Evolutionary conservation across 2,888 invertebrate genomes (phyloP), one percentile per base, ranked within the genome.

Genomic region (Orchestes rusci): DNA sequence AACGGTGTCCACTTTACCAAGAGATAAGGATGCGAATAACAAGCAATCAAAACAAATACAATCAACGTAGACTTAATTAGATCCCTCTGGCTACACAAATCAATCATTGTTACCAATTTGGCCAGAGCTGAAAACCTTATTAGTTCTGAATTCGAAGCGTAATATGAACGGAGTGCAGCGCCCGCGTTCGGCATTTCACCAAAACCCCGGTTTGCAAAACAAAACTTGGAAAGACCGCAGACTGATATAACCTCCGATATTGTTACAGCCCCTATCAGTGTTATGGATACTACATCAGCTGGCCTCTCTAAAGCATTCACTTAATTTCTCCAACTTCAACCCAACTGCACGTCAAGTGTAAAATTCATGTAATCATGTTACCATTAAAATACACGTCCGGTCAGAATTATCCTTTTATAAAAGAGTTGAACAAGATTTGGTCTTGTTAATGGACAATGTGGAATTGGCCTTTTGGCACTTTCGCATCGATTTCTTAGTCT

Each of bases 241-340:
- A 49, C 42, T 49, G 45, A 43, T 49, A 49, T 43, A 45, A 48
- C 33, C 44, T 45, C 34, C 44, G 44, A 48, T 48, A 48, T 48
- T 48, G 42, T 48, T 48, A 48, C 45, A 45, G 42, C 45, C 48
- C 44, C n/a, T 38, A 38, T 38, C 43, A 45, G 39, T 48, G 42
- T 48, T 48, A 48, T 45, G 45, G 43, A 43, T 48, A 43, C 29
- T 30, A 36, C 45, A 41, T 45, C 45, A 45, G 41, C 45, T 45
- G 45, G 28, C 36, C 32, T 37, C 28, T 34, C 16, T 10, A 20
- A 41, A 31, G 41, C 45, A 45, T 40, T 45, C 41, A 40, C 35
- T 40, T 37, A 31, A 45, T 35, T 38, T 34, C n/a, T n/a, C 16
- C 18, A 41, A 36, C 36, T 41, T 41, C 27, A 45, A 32, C 37